These are phyloP conservation scores for Hormaphis cornu DNA, from an alignment of 1,140 invertebrate species.

Conservation along the genomic window DNA sequence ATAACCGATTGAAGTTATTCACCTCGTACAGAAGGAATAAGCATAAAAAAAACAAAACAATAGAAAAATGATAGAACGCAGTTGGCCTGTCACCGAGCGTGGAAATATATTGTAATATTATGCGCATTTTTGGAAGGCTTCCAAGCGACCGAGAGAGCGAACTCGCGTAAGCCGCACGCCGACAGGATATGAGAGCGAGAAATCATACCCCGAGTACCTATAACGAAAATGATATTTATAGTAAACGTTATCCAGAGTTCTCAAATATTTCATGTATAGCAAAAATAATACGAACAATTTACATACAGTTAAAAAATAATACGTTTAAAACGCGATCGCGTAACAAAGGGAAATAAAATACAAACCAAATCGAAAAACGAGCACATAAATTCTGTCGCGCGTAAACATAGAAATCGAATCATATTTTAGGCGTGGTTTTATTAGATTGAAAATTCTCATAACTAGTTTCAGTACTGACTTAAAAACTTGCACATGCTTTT, in stretches of 20 bases:
- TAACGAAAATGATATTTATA: neutral
- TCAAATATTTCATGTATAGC: too few relatives aligned
- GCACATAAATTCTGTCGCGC: too few relatives aligned
- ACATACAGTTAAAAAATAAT: too few relatives aligned
- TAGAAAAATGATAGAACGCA: neutral
- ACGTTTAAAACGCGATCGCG: too few relatives aligned
- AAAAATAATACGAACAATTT: too few relatives aligned
- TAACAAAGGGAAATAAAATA: too few relatives aligned
- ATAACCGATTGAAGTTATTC: slow-evolving; percentile 21
- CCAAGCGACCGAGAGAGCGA: neutral
- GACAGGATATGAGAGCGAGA: neutral
- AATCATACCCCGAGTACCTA: neutral
- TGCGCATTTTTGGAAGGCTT: slow-evolving; percentile 6
- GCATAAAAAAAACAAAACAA: neutral
- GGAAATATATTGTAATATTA: slow-evolving; percentile 29
- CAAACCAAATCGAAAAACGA: too few relatives aligned
- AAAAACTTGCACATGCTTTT: too few relatives aligned
- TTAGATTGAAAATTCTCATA: too few relatives aligned
- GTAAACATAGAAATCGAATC: too few relatives aligned
- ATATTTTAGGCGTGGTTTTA: too few relatives aligned
- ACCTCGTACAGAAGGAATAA: slow-evolving; percentile 10
- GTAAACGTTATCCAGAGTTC: neutral
- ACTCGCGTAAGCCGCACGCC: neutral
- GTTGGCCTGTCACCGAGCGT: neutral
- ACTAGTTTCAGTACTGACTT: too few relatives aligned